A percentile compares a stretch with the other conserved stretches of the same genome.
phyloP scores from a whole-genome alignment of 2,797 vertebrate genomes.

The Lacerta bilineata region DNA sequence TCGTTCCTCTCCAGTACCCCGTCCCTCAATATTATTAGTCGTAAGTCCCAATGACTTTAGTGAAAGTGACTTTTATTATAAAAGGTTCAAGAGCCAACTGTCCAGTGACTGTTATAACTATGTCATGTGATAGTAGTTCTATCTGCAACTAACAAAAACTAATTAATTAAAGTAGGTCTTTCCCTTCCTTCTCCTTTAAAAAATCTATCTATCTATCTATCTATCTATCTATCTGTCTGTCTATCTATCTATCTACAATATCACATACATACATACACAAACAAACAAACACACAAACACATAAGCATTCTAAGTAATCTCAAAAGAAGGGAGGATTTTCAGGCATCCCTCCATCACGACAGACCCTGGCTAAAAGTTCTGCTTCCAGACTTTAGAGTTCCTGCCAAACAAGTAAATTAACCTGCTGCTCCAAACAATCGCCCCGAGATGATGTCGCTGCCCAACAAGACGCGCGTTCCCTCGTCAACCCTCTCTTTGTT shows the following conservation, averaged over 20 bases:
- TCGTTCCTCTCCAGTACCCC: not conserved
- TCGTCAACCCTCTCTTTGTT: conserved; percentile 70
- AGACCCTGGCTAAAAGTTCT: not conserved
- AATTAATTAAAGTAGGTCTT: not conserved
- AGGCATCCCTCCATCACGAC: not conserved
- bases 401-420: conserved; percentile 25
- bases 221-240: not conserved
- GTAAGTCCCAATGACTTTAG: not conserved
- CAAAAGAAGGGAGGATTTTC: not conserved
- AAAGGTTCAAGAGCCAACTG: not conserved
- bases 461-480: conserved; percentile 30
- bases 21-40: not conserved
- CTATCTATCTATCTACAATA: not conserved
- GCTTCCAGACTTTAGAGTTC: not conserved
- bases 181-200: not conserved
- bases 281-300: not conserved
- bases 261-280: too few relatives aligned
- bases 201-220: too few relatives aligned
- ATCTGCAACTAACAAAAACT: not conserved
- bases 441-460: conserved; percentile 35
- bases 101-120: not conserved
- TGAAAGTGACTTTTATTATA: not conserved
- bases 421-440: conserved; percentile 49
- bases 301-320: not conserved
- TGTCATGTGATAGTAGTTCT: not conserved